Conservation (phyloP, 2,888 invertebrate species). For the Tinea trinotella region DNA sequence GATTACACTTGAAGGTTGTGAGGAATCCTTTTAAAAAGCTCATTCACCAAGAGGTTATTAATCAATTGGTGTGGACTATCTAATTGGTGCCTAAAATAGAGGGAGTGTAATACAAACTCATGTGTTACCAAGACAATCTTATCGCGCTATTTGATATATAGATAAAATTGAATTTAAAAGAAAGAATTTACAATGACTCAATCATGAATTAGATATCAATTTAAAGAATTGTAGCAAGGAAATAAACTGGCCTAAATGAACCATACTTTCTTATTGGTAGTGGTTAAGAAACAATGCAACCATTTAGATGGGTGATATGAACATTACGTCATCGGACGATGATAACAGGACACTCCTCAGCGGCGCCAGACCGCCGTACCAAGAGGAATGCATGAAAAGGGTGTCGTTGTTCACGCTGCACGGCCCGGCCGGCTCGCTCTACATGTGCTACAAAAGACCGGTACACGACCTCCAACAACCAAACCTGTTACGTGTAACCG, state of each 20-base stretch:
- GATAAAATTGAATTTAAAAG: not conserved
- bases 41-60: constrained; percentile 6
- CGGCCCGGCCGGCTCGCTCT: constrained; percentile 44
- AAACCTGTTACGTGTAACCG: constrained; percentile 67
- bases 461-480: constrained; percentile 63
- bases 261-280: not conserved
- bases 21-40: constrained; percentile 3
- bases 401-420: constrained; percentile 40
- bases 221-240: not conserved
- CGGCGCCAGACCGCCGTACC: constrained; percentile 31
- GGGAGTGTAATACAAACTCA: not conserved
- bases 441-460: constrained; percentile 65
- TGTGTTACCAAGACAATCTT: not conserved
- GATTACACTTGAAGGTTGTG: constrained; percentile 12
- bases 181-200: not conserved
- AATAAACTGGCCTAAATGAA: not conserved
- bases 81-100: not conserved
- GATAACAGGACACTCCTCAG: not conserved
- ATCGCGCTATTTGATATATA: not conserved
- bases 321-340: constrained; percentile 4
- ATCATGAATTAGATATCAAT: not conserved
- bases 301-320: not conserved
- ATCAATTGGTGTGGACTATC: not conserved
- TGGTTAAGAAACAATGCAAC: not conserved
- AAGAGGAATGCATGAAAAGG: constrained; percentile 52